A percentile compares a stretch with the other conserved stretches of the same genome.
phyloP scores from a whole-genome alignment of 23 tunicate species.

The Aplidium turbinatum region DNA sequence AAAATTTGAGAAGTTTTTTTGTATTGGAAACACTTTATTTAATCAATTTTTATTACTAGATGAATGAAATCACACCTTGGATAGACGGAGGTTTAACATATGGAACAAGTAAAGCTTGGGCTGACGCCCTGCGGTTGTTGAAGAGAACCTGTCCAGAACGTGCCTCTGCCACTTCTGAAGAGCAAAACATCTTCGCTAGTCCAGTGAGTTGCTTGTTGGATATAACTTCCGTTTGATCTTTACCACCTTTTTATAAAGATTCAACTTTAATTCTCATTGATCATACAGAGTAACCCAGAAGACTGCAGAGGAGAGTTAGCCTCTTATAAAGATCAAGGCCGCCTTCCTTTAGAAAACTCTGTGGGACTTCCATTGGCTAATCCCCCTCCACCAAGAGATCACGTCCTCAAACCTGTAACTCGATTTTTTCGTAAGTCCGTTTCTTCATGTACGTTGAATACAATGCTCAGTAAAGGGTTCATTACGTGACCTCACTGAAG shows the following conservation, averaged over 20 bases:
- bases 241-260: too few relatives aligned
- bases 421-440: conserved; percentile 62
- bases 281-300: conserved; percentile 24
- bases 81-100: conserved; percentile 92
- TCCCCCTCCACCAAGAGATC: conserved; percentile 59
- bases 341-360: conserved; percentile 53
- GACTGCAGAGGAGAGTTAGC: conserved; percentile 80
- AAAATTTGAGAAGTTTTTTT: too few relatives aligned
- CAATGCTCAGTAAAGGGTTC: too few relatives aligned
- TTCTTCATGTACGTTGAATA: too few relatives aligned
- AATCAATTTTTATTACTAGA: conserved; percentile 6
- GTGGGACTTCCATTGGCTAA: conserved; percentile 73
- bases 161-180: too few relatives aligned
- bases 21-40: not conserved
- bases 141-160: conserved; percentile 52
- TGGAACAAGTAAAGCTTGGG: conserved; percentile 89
- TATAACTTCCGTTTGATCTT: too few relatives aligned
- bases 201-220: too few relatives aligned
- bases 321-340: conserved; percentile 43
- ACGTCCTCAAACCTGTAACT: conserved; percentile 33
- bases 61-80: conserved; percentile 86
- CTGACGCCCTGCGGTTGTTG: conserved; percentile 67
- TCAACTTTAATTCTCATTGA: too few relatives aligned
- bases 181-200: too few relatives aligned
- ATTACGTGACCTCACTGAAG: too few relatives aligned